A percentile compares a stretch with the other conserved stretches of the same genome.
phyloP scores from a whole-genome alignment of 2,797 vertebrate species.

The Molossus molossus region DNA sequence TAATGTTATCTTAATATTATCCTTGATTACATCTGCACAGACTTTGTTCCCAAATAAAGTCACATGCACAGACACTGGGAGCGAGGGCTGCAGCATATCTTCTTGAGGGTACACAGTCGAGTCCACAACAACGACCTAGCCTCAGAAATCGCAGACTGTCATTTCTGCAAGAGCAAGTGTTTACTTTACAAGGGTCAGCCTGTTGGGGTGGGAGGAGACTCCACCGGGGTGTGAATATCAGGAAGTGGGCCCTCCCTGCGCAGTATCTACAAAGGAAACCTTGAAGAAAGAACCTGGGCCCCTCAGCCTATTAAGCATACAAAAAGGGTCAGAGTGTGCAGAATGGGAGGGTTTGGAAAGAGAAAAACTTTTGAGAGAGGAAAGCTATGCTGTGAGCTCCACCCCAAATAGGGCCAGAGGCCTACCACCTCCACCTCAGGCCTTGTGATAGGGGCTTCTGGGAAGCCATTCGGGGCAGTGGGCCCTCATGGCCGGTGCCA shows the following conservation, averaged over 20 bases:
- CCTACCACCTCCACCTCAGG: background rate
- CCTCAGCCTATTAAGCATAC: background rate
- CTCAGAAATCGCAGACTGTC: background rate
- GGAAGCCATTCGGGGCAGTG: background rate
- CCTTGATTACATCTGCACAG: background rate
- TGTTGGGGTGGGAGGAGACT: background rate
- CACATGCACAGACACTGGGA: background rate
- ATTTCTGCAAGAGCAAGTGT: background rate
- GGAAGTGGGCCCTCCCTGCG: background rate
- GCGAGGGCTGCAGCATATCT: background rate
- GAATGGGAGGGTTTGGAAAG: background rate
- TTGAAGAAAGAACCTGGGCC: background rate
- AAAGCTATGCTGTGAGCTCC: background rate
- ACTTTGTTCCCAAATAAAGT: background rate
- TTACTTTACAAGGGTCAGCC: background rate
- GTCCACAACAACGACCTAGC: background rate
- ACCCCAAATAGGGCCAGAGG: fast-evolving
- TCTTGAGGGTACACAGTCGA: background rate
- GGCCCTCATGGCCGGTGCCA: no score
- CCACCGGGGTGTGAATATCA: background rate
- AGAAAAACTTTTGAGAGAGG: background rate
- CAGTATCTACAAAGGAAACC: background rate
- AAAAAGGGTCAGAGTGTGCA: background rate
- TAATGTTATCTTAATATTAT: background rate
- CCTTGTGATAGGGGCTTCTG: background rate